phyloP scores from a whole-genome alignment of 2,888 invertebrate species.

The Opisthograptis luteolata region DNA sequence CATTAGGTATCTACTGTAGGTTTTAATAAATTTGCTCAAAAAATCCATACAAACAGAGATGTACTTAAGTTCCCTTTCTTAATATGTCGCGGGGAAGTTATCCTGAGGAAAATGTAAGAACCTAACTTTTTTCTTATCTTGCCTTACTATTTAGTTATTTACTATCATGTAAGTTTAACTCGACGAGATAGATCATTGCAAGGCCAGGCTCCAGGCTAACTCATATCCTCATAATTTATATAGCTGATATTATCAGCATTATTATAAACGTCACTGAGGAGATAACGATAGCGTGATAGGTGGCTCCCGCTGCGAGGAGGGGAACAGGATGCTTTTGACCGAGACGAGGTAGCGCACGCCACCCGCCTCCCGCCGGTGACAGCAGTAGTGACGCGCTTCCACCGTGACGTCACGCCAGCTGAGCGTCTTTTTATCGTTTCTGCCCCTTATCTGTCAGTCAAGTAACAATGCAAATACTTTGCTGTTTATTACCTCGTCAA shows the following conservation, averaged over 20 bases:
- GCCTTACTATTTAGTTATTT: too few relatives aligned
- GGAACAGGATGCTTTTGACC: conserved; percentile 39
- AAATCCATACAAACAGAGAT: too few relatives aligned
- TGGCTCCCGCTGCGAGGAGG: conserved; percentile 37
- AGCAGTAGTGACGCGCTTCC: conserved; percentile 54
- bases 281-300: conserved; percentile 20
- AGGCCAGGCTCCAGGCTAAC: too few relatives aligned
- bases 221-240: too few relatives aligned
- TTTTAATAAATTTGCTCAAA: too few relatives aligned
- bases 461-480: not conserved
- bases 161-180: not conserved
- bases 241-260: conserved; percentile 18
- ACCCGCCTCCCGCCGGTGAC: conserved; percentile 55
- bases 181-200: not conserved
- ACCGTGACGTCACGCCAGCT: conserved; percentile 66
- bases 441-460: conserved; percentile 45
- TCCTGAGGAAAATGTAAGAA: too few relatives aligned
- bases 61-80: too few relatives aligned
- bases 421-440: conserved; percentile 52
- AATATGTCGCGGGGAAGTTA: too few relatives aligned
- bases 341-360: conserved; percentile 43
- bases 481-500: not conserved
- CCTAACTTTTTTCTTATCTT: too few relatives aligned
- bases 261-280: conserved; percentile 22
- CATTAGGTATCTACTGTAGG: too few relatives aligned